Evolutionary conservation across 2,797 vertebrate species (phyloP).

Genomic region (Periophthalmus magnuspinnatus): DNA sequence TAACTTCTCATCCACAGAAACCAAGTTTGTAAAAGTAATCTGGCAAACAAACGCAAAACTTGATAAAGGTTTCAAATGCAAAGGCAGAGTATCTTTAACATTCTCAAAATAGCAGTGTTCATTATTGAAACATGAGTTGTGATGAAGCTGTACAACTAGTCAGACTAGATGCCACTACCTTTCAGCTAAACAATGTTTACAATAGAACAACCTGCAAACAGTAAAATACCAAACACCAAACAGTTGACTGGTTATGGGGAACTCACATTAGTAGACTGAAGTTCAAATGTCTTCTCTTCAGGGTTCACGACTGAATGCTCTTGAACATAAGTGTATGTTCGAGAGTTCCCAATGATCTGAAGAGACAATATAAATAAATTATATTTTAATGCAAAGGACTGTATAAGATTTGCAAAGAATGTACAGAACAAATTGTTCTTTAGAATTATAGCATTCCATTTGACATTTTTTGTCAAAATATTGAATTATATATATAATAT

Average conservation of each 20-base stretch:
- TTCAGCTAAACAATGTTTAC: background rate
- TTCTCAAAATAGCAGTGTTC: background rate
- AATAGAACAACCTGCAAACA: background rate
- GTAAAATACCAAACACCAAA: background rate
- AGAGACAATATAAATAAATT: conserved; percentile 6
- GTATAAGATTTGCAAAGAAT: background rate
- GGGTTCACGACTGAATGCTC: conserved; percentile 96
- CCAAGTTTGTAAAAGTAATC: conserved; percentile 96
- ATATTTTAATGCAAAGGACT: background rate
- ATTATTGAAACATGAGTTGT: conserved; percentile 6
- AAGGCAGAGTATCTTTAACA: background rate
- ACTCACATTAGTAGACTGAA: conserved; percentile 94
- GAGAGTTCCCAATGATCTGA: conserved; percentile 88
- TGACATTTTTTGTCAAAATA: no score
- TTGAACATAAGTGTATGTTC: conserved; percentile 90
- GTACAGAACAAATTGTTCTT: background rate
- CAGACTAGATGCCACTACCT: conserved; percentile 5
- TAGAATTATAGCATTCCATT: no score
- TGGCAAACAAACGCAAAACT: conserved; percentile 49
- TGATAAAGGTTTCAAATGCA: conserved; percentile 1
- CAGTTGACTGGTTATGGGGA: rapidly evolving
- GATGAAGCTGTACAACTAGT: conserved; percentile 21
- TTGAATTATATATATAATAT: no score
- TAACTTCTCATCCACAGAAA: conserved; percentile 94
- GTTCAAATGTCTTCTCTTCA: conserved; percentile 85